Base-by-base conservation (phyloP, 2,113 vertebrate genomes). In the Ciconia boyciana region DNA sequence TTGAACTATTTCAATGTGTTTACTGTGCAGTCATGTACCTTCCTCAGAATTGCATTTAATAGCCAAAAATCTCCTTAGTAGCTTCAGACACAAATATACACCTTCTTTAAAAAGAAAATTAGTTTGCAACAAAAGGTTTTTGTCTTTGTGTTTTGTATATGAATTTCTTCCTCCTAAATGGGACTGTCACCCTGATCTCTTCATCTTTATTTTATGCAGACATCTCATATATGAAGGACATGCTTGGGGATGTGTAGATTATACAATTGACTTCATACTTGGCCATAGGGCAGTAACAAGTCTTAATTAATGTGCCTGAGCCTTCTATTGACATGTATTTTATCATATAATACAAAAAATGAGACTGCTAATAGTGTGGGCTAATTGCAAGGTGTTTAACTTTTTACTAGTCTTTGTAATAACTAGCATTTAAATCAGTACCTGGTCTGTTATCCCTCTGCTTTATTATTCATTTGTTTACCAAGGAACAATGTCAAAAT, bases 361-460 rank as follows among this genome's bases (percentile, higher is more conserved):
- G 7, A 66, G 8, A n/a, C 34, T 86, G 7, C 12, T 41, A 57
- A 43, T 70, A 48, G 32, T 52, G 16, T 36, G 18, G 25, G 9
- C 5, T 46, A 76, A 51, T 72, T 66, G 18, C 31, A 14, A 13
- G 10, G 26, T 11, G 0, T 51, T 89, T 55, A 68, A 41, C 2
- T 9, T 93, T 66, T 72, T 31, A 21, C 13, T 66, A 64, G 13
- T 9, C 14, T 55, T 72, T 81, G 2, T 57, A 65, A 74, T 60
- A 77, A 70, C 9, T 34, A 20, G 3, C 5, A 48, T 61, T 89
- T 66, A 61, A 74, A 84, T 61, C 10, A 36, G 18, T 48, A 48
- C 2, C 4, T 60, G 1, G 1, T 80, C 36, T 19, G 0, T 52
- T 74, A 18, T 64, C 5, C 4, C 26, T 34, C 8, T 62, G 20